Conservation (phyloP, 2,113 vertebrate species). For the Rhea americana region DNA sequence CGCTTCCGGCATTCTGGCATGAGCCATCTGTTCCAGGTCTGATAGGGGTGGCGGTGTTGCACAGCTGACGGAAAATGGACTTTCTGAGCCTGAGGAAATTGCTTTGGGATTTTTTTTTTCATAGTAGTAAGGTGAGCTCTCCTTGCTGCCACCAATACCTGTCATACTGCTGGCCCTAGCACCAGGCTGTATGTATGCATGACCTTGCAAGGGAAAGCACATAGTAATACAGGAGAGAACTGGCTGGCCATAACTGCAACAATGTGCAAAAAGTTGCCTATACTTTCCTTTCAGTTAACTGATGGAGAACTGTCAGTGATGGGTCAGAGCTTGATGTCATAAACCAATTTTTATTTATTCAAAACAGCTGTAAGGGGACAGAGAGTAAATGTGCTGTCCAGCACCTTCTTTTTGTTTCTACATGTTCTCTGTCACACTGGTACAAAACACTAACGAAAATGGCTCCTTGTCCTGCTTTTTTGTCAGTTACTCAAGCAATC, state of each 20-base stretch:
- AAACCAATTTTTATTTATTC: neutral
- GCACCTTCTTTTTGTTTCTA: neutral
- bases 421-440: neutral
- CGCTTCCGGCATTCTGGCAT: neutral
- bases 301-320: neutral
- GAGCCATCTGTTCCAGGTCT: neutral
- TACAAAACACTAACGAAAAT: neutral
- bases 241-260: neutral
- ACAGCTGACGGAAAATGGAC: neutral
- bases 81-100: neutral
- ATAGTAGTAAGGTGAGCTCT: neutral
- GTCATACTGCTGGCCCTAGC: neutral
- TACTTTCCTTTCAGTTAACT: neutral
- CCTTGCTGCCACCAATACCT: neutral
- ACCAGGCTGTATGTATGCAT: neutral
- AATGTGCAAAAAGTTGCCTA: neutral
- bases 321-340: neutral
- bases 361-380: neutral
- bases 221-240: neutral
- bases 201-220: neutral
- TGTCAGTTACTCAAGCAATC: conserved; percentile 10
- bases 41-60: neutral
- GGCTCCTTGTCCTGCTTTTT: neutral
- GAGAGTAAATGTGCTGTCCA: neutral
- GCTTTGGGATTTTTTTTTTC: neutral